Conservation (phyloP, 1,140 invertebrate genomes). For the Drosophila pallidifrons region DNA sequence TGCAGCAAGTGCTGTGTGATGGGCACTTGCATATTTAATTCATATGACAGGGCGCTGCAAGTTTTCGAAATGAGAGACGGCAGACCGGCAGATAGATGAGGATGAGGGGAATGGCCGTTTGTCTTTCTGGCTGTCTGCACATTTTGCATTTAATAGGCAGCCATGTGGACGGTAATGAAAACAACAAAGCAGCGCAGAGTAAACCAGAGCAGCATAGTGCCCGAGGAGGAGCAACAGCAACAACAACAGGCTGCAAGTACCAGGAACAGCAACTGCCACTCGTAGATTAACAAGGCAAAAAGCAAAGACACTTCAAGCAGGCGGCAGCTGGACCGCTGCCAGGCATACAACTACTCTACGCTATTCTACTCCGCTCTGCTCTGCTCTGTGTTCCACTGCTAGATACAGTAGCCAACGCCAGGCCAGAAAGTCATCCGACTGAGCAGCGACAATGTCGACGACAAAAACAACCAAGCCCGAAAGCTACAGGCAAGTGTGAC, state of each 20-base stretch:
- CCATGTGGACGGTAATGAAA: constrained; percentile 81
- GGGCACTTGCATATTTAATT: constrained; percentile 76
- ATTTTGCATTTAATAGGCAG: constrained; percentile 80
- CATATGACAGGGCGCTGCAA: constrained; percentile 57
- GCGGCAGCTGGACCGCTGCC: constrained; percentile 65
- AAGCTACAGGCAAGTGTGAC: neutral
- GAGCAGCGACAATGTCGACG: constrained; percentile 17
- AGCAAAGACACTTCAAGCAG: constrained; percentile 63
- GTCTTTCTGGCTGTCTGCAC: constrained; percentile 78
- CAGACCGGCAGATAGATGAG: neutral
- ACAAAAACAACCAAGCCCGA: neutral
- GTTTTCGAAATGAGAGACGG: constrained; percentile 26
- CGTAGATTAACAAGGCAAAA: constrained; percentile 75
- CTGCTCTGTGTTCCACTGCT: neutral
- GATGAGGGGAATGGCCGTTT: constrained; percentile 50
- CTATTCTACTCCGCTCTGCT: too few relatives aligned
- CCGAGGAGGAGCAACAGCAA: constrained; percentile 65
- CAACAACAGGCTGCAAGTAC: constrained; percentile 34
- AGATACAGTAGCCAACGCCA: constrained; percentile 58
- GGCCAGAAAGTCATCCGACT: constrained; percentile 21
- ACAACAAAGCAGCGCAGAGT: constrained; percentile 60
- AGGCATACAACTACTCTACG: constrained; percentile 34
- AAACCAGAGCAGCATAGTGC: constrained; percentile 24
- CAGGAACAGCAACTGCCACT: constrained; percentile 54
- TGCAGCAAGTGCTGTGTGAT: constrained; percentile 9